Percentiles rank a stretch among this genome's conserved stretches.
phyloP scores from a whole-genome alignment of 2,797 vertebrate species.

The Darevskia nairensis region DNA sequence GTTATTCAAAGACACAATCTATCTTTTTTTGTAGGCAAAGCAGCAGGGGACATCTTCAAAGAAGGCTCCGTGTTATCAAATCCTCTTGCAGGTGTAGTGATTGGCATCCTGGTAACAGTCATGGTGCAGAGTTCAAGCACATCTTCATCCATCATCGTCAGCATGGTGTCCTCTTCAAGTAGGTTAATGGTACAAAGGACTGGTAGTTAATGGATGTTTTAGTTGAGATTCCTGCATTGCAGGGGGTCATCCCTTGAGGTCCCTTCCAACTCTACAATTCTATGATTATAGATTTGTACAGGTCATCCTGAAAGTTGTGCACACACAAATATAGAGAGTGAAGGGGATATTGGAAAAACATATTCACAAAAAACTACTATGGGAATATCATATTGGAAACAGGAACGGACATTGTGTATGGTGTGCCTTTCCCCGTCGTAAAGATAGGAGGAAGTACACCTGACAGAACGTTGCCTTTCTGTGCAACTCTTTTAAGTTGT shows the following conservation, averaged over 20 bases:
- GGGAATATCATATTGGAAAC: background rate
- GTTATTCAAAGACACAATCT: conserved; percentile 24
- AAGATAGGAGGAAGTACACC: background rate
- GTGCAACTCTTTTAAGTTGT: background rate
- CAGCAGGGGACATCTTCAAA: conserved; percentile 95
- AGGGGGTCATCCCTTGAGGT: no score
- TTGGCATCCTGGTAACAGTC: conserved; percentile 95
- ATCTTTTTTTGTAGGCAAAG: conserved; percentile 83
- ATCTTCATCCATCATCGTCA: conserved; percentile 96
- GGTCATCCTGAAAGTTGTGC: background rate
- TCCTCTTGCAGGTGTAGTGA: conserved; percentile 93
- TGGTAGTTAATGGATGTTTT: no score
- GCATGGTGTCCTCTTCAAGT: conserved; percentile 97
- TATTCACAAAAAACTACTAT: conserved; percentile 8
- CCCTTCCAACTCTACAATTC: no score
- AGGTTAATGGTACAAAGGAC: conserved; percentile 71
- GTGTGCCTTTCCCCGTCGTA: background rate
- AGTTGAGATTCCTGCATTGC: no score
- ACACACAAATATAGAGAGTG: background rate
- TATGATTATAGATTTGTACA: background rate
- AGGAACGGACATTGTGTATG: background rate
- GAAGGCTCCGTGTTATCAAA: conserved; percentile 91
- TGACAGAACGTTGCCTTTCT: background rate
- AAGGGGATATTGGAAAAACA: background rate
- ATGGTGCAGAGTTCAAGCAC: conserved; percentile 98